These are phyloP conservation scores for Synergus japonicus DNA, from an alignment of 2,888 invertebrate genomes.

Conservation along the genomic window DNA sequence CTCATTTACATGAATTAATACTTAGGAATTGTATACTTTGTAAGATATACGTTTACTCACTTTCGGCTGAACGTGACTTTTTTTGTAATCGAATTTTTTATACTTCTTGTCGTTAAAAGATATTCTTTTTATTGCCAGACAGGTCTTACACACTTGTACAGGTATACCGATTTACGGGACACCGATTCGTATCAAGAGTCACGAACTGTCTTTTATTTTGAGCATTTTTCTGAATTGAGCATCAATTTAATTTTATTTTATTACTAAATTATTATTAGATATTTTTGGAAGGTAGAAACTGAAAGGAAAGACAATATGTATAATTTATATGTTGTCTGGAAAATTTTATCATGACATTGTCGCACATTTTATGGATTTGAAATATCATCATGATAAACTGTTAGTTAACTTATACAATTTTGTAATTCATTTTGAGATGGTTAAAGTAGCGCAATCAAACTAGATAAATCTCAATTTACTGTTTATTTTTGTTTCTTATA, in stretches of 20 bases:
- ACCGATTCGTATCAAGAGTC: slow-evolving; percentile 51
- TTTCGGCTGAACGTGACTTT: not conserved
- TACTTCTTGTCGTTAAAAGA: not conserved
- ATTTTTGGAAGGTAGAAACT: not conserved
- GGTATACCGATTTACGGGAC: slow-evolving; percentile 25
- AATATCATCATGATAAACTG: not conserved
- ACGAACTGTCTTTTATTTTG: not conserved
- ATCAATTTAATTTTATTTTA: not conserved
- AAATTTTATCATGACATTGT: not conserved
- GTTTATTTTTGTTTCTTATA: not conserved
- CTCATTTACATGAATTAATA: slow-evolving; percentile 9
- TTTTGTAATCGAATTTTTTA: slow-evolving; percentile 37
- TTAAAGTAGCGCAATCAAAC: not conserved
- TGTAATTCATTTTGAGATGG: too few relatives aligned
- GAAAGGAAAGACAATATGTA: not conserved
- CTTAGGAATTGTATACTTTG: not conserved
- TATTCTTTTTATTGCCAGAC: not conserved
- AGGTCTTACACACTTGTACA: not conserved
- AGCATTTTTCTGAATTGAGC: not conserved
- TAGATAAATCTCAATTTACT: not conserved
- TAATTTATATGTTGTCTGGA: not conserved
- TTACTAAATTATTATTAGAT: not conserved
- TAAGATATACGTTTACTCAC: not conserved
- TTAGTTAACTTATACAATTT: not conserved
- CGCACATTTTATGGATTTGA: not conserved